Percentiles rank a stretch among this genome's conserved stretches.
Evolutionary conservation across 2,888 invertebrate genomes (phyloP).

Genomic region (Formica aserva): DNA sequence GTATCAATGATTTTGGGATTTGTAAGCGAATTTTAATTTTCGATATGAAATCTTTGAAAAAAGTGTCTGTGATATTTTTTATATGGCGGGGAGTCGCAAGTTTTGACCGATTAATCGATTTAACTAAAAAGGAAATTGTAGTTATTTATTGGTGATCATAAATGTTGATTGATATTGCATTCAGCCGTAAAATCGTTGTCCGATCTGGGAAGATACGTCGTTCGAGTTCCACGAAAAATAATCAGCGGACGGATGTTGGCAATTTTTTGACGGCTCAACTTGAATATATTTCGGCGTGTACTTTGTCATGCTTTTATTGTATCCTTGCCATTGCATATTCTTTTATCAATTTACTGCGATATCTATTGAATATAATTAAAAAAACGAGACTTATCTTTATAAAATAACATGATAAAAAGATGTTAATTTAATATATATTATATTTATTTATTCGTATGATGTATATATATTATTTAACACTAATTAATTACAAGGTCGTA

Average conservation of each 20-base stretch:
- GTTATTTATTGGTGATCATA: constrained; percentile 31
- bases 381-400: background rate
- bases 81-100: background rate
- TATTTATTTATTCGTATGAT: background rate
- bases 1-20: background rate
- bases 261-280: constrained; percentile 74
- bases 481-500: background rate
- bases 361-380: background rate
- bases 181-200: constrained; percentile 77
- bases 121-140: constrained; percentile 25
- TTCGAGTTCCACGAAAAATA: constrained; percentile 81
- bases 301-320: constrained; percentile 31
- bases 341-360: background rate
- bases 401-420: background rate
- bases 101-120: constrained; percentile 21
- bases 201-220: constrained; percentile 71
- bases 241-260: constrained; percentile 82
- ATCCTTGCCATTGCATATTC: background rate
- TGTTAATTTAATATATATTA: background rate
- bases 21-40: background rate
- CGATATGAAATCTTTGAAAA: background rate
- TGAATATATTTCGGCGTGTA: constrained; percentile 42
- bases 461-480: background rate
- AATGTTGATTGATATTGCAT: constrained; percentile 56
- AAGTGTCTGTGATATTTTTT: background rate